Base-by-base conservation (phyloP, 2,797 vertebrate genomes). In the Pseudomugil gertrudae region DNA sequence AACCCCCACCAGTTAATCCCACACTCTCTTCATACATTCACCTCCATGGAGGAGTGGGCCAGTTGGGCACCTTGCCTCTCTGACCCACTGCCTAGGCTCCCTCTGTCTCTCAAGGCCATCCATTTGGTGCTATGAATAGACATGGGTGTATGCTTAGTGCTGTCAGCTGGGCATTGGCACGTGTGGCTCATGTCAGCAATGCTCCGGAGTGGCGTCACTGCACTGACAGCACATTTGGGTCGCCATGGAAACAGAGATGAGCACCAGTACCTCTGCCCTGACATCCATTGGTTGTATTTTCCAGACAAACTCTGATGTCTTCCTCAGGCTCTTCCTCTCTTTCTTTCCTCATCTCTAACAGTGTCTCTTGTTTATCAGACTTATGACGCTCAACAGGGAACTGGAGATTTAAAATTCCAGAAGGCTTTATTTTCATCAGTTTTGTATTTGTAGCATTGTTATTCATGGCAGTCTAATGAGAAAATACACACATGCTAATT, bases 161-260 rank as follows among this genome's bases (percentile, higher is more conserved):
- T 83, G 86, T 87, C 86, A 88, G 87, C 78, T 79, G 80, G 86
- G 83, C 78, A 81, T 80, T 90, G 90, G 91, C 91, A 93, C 83
- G 85, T 82, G 81, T 64, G 68, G 78, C 80, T 89, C 88, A 85
- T 88, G 87, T 85, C 83, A 86, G 80, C 70, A 79, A 77, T 36
- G 74, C 83, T 91, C 87, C 86, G 38, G 13, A 87, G 66, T 77
- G 81, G 80, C 85, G 91, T 93, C 92, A 91, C 88, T 87, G 72
- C 86, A 89, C 86, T 54, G 75, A 85, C 85, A 84, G 88, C 87
- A 88, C 90, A 88, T 90, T 90, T 29, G 60, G 83, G 91, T 95
- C 74, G 71, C 91, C 89, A 94, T 94, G 92, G 93, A 93, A 94
- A 95, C 94, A 91, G 78, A 70, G 84, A 92, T 27, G 83, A 89